These are phyloP conservation scores for Sinocyclocheilus maitianheensis DNA, from an alignment of 2,113 vertebrate species.

Conservation along the genomic window DNA sequence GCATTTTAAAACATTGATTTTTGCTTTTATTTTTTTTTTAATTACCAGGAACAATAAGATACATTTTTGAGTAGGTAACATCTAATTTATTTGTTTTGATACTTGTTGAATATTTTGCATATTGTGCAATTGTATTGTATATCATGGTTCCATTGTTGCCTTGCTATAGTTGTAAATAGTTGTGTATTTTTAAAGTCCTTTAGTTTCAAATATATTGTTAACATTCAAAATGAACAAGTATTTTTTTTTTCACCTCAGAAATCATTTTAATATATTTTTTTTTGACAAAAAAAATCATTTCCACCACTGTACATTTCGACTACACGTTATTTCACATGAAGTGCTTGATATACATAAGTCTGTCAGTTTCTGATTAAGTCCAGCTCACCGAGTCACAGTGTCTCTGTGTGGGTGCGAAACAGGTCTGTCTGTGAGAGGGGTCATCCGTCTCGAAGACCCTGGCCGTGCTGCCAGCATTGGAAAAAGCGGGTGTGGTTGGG, in stretches of 20 bases:
- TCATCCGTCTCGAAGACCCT: slow-evolving; percentile 44
- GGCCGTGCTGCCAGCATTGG: slow-evolving; percentile 20
- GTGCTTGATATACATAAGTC: slow-evolving; percentile 51
- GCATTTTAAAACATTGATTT: slow-evolving; percentile 1
- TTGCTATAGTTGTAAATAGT: background rate
- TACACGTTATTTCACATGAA: slow-evolving; percentile 50
- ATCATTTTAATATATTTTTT: slow-evolving; percentile 34
- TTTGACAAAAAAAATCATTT: slow-evolving; percentile 6
- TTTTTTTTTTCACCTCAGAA: slow-evolving; percentile 31
- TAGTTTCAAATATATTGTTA: slow-evolving; percentile 19
- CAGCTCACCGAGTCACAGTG: slow-evolving; percentile 40
- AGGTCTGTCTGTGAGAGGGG: slow-evolving; percentile 39
- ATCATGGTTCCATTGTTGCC: background rate
- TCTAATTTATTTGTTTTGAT: slow-evolving; percentile 11
- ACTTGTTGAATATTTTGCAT: slow-evolving; percentile 11
- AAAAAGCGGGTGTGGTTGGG: slow-evolving; percentile 34
- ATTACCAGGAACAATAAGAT: background rate
- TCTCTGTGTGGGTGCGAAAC: slow-evolving; percentile 30
- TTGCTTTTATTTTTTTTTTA: background rate
- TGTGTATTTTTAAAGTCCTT: slow-evolving; percentile 2
- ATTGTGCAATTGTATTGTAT: background rate
- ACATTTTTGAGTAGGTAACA: background rate
- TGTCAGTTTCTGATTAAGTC: slow-evolving; percentile 11
- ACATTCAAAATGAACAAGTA: slow-evolving; percentile 6
- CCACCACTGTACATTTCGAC: slow-evolving; percentile 51